These are phyloP conservation scores for Chironomus tepperi DNA, from an alignment of 1,140 invertebrate species.

Conservation along the genomic window DNA sequence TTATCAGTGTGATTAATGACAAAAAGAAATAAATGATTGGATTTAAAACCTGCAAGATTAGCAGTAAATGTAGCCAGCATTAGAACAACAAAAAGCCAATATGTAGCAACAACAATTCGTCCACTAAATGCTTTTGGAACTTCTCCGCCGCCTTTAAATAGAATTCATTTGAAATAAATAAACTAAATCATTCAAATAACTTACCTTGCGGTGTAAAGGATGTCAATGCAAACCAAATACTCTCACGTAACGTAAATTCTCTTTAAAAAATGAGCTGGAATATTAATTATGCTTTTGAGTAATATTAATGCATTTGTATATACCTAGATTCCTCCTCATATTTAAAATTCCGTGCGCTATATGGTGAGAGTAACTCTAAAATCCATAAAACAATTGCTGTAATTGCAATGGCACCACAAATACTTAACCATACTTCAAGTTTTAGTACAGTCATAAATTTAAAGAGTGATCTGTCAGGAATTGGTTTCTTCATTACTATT, in stretches of 20 bases:
- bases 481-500: conserved; percentile 77
- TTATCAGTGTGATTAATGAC: background rate
- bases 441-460: conserved; percentile 88
- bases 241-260: conserved; percentile 79
- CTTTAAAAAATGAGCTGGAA: conserved; percentile 40
- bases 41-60: conserved; percentile 64
- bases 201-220: conserved; percentile 86
- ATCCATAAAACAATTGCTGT: conserved; percentile 83
- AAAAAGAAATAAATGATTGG: background rate
- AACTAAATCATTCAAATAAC: too few species aligned
- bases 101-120: conserved; percentile 76
- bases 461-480: conserved; percentile 73
- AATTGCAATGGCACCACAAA: conserved; percentile 68
- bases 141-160: conserved; percentile 64
- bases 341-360: conserved; percentile 76
- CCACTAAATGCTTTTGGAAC: conserved; percentile 76
- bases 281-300: background rate
- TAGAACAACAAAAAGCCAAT: conserved; percentile 87
- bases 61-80: conserved; percentile 95
- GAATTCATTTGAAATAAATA: too few species aligned
- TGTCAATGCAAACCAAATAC: conserved; percentile 88
- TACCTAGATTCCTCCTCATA: conserved; percentile 51
- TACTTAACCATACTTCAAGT: conserved; percentile 81
- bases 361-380: conserved; percentile 81
- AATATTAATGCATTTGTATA: conserved; percentile 8